Base-by-base conservation (phyloP, 2,113 vertebrate species). In the Percopsis transmontana region DNA sequence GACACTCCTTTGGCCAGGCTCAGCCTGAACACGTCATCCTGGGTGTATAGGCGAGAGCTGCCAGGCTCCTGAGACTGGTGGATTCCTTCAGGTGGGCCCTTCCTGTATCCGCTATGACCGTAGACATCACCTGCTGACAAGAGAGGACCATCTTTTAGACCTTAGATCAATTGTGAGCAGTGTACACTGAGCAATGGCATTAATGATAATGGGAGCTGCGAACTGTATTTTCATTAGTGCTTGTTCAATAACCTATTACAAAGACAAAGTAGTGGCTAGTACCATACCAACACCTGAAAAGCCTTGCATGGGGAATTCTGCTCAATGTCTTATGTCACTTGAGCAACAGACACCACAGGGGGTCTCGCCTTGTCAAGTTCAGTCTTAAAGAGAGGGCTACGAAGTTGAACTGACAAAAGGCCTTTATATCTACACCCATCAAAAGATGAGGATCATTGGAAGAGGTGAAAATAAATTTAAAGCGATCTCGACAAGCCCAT, bases 1-100 rank as follows among this genome's bases (percentile, higher is more conserved):
- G 97, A 99, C 54, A 96, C 95, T 13, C 96, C 96, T 86, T 95
- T 98, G 39, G 94, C 80, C 68, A 96, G 75, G 73, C 90, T 93
- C 61, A 93, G 86, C 70, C 92, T 93, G 52, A 90, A 94, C 19
- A 89, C 69, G 53, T 95, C 95, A 51, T 96, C 93, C 1, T 88
- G 80, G 51, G 66, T 19, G 0, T 86, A 82, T 40, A 88, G 85
- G 38, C 70, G 75, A 2, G 82, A 83, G 55, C 48, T 4, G n/a
- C 90, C 81, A 9, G 88, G 79, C 16, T 94, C 93, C 2, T 85
- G 88, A 51, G 65, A 64, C 20, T 85, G 89, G 16, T 73, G 83
- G 66, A 87, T 77, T 13, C 91, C 79, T 9, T 91, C 81, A 45
- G 82, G 56, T 54, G 86, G 89, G 57, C 89, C 87, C 20, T 76